These are phyloP conservation scores for Sylvicola cinctus DNA, from an alignment of 2,888 invertebrate genomes.

Conservation along the genomic window DNA sequence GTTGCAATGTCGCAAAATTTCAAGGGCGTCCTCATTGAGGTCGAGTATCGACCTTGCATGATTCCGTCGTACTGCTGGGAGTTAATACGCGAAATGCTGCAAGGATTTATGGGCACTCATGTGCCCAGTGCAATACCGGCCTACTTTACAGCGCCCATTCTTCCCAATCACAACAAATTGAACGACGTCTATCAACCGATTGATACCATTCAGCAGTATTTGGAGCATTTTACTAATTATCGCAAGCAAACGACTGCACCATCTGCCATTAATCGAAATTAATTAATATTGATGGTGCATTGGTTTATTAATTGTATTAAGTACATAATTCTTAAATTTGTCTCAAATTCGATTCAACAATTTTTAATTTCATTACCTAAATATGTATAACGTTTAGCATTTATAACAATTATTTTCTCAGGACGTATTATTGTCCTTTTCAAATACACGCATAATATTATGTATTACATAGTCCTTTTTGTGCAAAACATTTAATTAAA, in stretches of 20 bases:
- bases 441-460: too few species aligned
- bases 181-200: conserved; percentile 75
- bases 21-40: conserved; percentile 83
- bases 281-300: too few species aligned
- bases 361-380: too few species aligned
- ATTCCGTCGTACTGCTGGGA: conserved; percentile 81
- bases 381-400: too few species aligned
- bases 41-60: conserved; percentile 80
- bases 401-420: too few species aligned
- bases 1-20: conserved; percentile 85
- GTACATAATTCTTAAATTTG: too few species aligned
- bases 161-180: conserved; percentile 44
- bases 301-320: too few species aligned
- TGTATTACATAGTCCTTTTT: too few species aligned
- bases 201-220: conserved; percentile 83
- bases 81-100: conserved; percentile 74
- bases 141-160: conserved; percentile 23
- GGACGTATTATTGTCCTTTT: too few species aligned
- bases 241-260: conserved; percentile 48
- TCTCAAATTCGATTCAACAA: too few species aligned
- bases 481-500: too few species aligned
- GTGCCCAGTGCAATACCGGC: conserved; percentile 54
- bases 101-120: conserved; percentile 66
- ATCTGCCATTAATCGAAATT: too few species aligned
- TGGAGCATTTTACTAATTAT: conserved; percentile 81